These are phyloP conservation scores for Picus viridis DNA, from an alignment of 2,797 vertebrate species.

Conservation along the genomic window DNA sequence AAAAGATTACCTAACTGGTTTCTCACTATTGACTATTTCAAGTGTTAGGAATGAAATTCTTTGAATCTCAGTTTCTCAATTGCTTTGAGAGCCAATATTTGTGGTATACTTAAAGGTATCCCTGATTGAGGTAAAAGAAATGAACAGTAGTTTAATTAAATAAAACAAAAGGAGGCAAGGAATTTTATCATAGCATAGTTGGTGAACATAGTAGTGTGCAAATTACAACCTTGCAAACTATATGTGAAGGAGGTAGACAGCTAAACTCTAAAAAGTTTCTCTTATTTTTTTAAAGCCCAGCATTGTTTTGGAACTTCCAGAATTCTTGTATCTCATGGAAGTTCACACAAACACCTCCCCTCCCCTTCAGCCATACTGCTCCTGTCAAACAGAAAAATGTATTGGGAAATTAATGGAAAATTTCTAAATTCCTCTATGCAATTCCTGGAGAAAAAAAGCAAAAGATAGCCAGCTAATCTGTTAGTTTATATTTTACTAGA, in stretches of 20 bases:
- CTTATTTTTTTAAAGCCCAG: background rate
- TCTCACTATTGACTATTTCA: background rate
- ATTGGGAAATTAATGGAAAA: background rate
- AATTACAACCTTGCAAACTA: background rate
- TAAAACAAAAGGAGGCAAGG: background rate
- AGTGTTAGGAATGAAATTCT: background rate
- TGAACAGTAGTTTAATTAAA: background rate
- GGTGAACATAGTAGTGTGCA: background rate
- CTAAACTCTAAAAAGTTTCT: background rate
- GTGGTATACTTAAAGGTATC: background rate
- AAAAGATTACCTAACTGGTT: background rate
- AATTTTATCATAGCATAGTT: background rate
- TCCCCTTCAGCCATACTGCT: accelerated
- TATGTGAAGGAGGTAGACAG: background rate
- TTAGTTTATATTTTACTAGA: background rate
- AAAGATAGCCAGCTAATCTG: background rate
- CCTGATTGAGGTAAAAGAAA: background rate
- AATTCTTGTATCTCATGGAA: background rate
- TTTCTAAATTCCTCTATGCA: background rate
- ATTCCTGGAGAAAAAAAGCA: background rate
- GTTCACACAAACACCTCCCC: accelerated
- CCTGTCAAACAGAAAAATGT: background rate
- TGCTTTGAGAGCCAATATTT: background rate
- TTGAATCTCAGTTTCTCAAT: background rate
- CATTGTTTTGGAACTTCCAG: background rate